Evolutionary conservation across 2,888 invertebrate genomes (phyloP).

Genomic region (Osmoderma eremita): DNA sequence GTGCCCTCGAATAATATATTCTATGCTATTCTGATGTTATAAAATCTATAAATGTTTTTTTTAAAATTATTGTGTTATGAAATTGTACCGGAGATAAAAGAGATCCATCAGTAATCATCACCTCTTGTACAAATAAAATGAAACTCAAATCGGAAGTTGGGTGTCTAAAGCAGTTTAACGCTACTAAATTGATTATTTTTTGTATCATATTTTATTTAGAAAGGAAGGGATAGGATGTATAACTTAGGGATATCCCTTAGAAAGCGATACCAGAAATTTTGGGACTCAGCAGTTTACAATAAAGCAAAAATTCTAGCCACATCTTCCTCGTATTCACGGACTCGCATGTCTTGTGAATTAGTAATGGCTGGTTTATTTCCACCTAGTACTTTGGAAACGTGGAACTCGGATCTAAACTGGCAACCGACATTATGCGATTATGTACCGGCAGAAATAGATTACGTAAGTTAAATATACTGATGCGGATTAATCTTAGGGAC

Average conservation of each 20-base stretch:
- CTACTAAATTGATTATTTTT: neutral
- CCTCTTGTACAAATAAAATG: no score
- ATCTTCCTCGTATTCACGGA: conserved; percentile 76
- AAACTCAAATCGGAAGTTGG: no score
- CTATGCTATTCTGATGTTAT: no score
- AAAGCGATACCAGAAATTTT: conserved; percentile 68
- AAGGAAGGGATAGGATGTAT: conserved; percentile 71
- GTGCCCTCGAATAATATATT: no score
- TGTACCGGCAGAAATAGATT: conserved; percentile 9
- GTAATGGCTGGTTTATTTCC: conserved; percentile 77
- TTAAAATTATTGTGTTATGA: neutral
- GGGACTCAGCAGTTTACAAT: conserved; percentile 66
- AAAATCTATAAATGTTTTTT: no score
- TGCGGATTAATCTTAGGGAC: no score
- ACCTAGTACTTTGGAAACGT: conserved; percentile 67
- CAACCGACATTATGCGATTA: conserved; percentile 67
- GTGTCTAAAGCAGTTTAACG: no score
- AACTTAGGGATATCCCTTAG: conserved; percentile 69
- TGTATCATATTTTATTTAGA: conserved; percentile 59
- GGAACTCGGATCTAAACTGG: conserved; percentile 72
- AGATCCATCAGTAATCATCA: no score
- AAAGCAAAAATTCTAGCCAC: conserved; percentile 69
- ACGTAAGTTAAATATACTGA: conserved; percentile 4
- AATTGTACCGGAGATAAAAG: neutral
- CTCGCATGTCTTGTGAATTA: conserved; percentile 76